Conservation (phyloP, 2,797 vertebrate genomes). For the Scyliorhinus canicula region DNA sequence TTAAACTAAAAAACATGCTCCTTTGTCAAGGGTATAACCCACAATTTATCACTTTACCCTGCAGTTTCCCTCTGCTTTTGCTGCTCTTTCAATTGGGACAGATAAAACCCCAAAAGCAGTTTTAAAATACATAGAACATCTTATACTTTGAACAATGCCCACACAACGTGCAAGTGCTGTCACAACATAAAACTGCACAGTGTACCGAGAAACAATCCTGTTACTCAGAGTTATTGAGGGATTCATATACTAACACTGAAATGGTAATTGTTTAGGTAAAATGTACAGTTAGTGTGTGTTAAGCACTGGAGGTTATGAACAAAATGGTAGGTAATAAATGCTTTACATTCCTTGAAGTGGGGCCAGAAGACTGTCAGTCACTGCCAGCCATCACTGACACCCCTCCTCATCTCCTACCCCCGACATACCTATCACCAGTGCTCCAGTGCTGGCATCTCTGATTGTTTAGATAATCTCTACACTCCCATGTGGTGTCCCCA, state of each 20-base stretch:
- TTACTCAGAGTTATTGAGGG: neutral
- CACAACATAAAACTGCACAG: neutral
- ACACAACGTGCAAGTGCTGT: neutral
- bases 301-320: too few relatives aligned
- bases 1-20: slow-evolving; percentile 10
- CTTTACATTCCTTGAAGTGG: too few relatives aligned
- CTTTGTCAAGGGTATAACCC: slow-evolving; percentile 19
- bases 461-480: too few relatives aligned
- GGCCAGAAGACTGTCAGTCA: too few relatives aligned
- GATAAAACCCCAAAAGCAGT: slow-evolving; percentile 30
- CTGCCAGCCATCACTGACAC: too few relatives aligned
- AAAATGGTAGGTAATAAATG: too few relatives aligned
- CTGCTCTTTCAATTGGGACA: neutral
- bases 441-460: too few relatives aligned
- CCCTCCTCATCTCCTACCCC: too few relatives aligned
- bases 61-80: neutral
- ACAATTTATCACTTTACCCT: slow-evolving; percentile 25
- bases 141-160: neutral
- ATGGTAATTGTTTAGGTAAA: neutral
- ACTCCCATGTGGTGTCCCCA: too few relatives aligned
- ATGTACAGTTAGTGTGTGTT: neutral
- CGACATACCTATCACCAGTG: too few relatives aligned
- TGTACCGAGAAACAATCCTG: neutral
- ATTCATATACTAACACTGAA: neutral
- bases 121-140: slow-evolving; percentile 24